Evolutionary conservation across 2,888 invertebrate species (phyloP).

Genomic region (Epinotia ramella): DNA sequence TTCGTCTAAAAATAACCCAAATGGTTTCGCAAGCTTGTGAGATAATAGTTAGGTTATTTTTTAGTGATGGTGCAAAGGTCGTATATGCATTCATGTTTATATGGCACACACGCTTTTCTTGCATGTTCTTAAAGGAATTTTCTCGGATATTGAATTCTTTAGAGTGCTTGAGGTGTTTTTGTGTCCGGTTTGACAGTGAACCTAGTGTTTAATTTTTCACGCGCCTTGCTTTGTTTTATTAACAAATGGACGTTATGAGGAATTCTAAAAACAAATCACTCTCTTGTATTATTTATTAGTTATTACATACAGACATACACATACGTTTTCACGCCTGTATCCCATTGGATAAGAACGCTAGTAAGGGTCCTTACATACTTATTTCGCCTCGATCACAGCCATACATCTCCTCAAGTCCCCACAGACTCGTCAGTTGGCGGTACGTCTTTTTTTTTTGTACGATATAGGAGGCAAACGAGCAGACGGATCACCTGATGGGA

Average conservation of each 20-base stretch:
- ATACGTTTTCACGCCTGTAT: too few species aligned
- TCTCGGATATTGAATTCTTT: slow-evolving; percentile 4
- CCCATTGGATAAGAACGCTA: too few species aligned
- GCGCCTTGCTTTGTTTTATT: not conserved
- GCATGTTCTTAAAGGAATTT: not conserved
- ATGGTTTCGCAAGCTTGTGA: slow-evolving; percentile 29
- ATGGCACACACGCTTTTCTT: not conserved
- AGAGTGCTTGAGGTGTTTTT: not conserved
- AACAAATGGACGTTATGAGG: not conserved
- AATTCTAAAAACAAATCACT: too few species aligned
- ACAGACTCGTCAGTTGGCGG: too few species aligned
- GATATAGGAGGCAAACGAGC: too few species aligned
- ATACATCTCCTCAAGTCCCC: too few species aligned
- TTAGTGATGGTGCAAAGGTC: not conserved
- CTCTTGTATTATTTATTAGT: too few species aligned
- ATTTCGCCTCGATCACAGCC: too few species aligned
- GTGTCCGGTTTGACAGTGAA: slow-evolving; percentile 6
- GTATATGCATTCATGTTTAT: not conserved
- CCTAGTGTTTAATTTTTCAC: not conserved
- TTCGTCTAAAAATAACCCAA: slow-evolving; percentile 38
- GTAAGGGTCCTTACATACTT: too few species aligned
- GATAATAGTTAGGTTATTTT: slow-evolving; percentile 35
- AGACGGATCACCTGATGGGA: too few species aligned
- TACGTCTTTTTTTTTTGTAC: too few species aligned
- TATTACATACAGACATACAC: too few species aligned